Percentiles rank a stretch among this genome's conserved stretches.
Evolutionary conservation across 2,797 vertebrate species (phyloP).

Genomic region (Sparidentex hasta): DNA sequence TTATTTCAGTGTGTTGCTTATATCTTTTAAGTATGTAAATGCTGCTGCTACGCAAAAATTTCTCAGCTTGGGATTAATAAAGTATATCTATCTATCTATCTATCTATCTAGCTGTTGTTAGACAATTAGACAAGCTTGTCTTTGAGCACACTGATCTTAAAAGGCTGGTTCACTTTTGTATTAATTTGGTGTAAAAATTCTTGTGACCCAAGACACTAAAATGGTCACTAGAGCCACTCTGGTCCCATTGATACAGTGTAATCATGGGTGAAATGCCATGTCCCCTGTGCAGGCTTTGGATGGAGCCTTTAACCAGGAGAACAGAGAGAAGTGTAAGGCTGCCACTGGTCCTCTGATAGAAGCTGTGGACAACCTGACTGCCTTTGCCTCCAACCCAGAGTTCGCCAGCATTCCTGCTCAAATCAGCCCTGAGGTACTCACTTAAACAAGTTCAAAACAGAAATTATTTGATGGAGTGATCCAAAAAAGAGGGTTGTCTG

Average conservation of each 20-base stretch:
- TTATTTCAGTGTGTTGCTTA: too few species aligned
- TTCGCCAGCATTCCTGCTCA: conserved; percentile 96
- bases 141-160: too few species aligned
- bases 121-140: too few species aligned
- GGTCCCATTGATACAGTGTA: background rate
- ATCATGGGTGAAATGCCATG: background rate
- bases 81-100: too few species aligned
- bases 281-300: conserved; percentile 90
- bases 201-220: too few species aligned
- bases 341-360: conserved; percentile 95
- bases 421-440: conserved; percentile 94
- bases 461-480: background rate
- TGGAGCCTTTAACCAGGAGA: conserved; percentile 95
- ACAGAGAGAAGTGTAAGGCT: conserved; percentile 93
- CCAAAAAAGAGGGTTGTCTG: background rate
- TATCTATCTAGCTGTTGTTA: too few species aligned
- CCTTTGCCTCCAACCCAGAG: conserved; percentile 97
- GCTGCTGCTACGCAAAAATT: too few species aligned
- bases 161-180: too few species aligned
- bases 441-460: background rate
- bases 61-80: too few species aligned
- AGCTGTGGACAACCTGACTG: conserved; percentile 97
- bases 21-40: too few species aligned
- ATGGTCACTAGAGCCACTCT: too few species aligned
- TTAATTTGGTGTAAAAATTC: too few species aligned